Evolutionary conservation across 2,113 vertebrate species (phyloP).

Genomic region (Anoura caudifer): DNA sequence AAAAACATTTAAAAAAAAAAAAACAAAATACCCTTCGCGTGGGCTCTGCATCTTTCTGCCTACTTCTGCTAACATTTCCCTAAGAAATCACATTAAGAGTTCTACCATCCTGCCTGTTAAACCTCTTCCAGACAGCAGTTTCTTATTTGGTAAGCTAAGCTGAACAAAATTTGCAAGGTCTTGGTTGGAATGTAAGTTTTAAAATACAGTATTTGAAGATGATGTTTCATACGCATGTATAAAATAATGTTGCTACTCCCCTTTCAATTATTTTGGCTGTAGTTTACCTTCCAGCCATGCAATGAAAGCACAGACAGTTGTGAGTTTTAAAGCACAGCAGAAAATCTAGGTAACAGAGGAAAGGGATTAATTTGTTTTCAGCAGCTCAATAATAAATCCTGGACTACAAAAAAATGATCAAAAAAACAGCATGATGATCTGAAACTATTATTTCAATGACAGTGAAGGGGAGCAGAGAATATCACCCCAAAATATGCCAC

Average conservation of each 20-base stretch:
- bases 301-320: not conserved
- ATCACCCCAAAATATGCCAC: not conserved
- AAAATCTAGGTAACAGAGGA: not conserved
- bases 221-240: not conserved
- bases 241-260: not conserved
- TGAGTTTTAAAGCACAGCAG: not conserved
- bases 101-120: not conserved
- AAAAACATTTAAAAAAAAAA: conserved; percentile 45
- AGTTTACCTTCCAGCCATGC: not conserved
- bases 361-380: not conserved
- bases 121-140: not conserved
- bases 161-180: not conserved
- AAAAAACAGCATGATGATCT: not conserved
- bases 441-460: not conserved
- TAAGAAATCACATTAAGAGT: not conserved
- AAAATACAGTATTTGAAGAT: not conserved
- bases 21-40: not conserved
- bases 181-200: not conserved
- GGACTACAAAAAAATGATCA: not conserved
- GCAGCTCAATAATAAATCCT: not conserved
- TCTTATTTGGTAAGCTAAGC: not conserved
- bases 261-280: not conserved
- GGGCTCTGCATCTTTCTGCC: not conserved
- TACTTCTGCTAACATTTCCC: not conserved
- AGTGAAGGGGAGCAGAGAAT: not conserved